Evolutionary conservation across 2,113 vertebrate genomes (phyloP).

Genomic region (Eonycteris spelaea): DNA sequence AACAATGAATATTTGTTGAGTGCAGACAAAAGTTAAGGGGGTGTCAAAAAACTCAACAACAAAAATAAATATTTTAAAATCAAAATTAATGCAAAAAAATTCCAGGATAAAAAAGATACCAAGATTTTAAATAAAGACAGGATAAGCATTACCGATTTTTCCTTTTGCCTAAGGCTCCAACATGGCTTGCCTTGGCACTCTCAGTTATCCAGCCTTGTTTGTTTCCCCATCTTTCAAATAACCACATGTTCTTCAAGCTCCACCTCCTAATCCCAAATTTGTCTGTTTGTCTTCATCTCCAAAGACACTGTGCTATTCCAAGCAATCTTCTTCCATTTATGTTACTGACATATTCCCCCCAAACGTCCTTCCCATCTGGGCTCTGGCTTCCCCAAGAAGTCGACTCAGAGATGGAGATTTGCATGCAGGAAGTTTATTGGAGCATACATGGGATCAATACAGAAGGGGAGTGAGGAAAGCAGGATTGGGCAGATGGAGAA

Average conservation of each 20-base stretch:
- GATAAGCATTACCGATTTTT: not conserved
- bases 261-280: not conserved
- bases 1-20: not conserved
- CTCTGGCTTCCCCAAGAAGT: not conserved
- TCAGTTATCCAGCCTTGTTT: not conserved
- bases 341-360: not conserved
- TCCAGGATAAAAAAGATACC: not conserved
- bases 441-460: rapidly evolving
- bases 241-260: not conserved
- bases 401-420: not conserved
- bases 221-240: not conserved
- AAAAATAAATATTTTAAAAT: not conserved
- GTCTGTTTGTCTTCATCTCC: not conserved
- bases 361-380: not conserved
- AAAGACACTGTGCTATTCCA: not conserved
- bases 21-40: not conserved
- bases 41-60: not conserved
- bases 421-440: not conserved
- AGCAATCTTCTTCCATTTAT: not conserved
- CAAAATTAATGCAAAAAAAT: not conserved
- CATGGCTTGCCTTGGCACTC: not conserved
- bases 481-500: not conserved
- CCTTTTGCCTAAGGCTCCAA: not conserved
- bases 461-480: not conserved
- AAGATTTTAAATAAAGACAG: not conserved